Conservation (phyloP, 2,888 invertebrate genomes). For the Ormyrus rosae region DNA sequence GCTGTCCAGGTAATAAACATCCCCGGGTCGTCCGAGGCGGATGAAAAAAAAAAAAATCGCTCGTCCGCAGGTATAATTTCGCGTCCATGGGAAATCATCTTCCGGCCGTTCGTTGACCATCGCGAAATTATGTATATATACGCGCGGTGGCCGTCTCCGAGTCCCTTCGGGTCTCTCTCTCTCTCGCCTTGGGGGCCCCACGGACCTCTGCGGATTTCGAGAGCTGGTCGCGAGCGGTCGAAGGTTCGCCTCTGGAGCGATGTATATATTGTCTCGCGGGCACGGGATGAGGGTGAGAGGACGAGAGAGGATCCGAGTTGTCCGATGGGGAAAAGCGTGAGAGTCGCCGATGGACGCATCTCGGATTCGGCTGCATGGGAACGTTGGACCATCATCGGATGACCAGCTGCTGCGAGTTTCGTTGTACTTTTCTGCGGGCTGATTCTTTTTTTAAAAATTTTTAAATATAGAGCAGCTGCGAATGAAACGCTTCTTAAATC, state of each 20-base stretch:
- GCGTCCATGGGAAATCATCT: constrained; percentile 68
- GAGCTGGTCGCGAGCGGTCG: neutral
- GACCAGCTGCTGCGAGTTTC: no score
- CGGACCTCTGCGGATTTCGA: neutral
- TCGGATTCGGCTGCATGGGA: constrained; percentile 2
- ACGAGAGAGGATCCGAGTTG: neutral
- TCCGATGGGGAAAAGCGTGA: constrained; percentile 20
- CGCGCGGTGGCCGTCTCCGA: neutral
- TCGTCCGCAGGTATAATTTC: constrained; percentile 62
- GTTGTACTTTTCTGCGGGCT: no score
- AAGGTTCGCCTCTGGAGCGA: neutral
- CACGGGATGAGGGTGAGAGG: neutral
- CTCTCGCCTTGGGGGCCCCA: neutral
- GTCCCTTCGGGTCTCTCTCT: neutral
- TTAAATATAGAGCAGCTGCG: neutral
- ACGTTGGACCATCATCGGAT: constrained; percentile 4
- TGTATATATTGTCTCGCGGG: neutral
- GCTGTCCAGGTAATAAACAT: constrained; percentile 63
- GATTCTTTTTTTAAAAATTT: neutral
- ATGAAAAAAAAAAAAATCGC: constrained; percentile 8
- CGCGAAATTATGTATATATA: neutral
- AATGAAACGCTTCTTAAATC: neutral
- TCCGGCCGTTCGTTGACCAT: constrained; percentile 64
- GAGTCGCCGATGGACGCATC: neutral
- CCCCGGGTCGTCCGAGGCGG: neutral